Conservation (phyloP, 1,140 invertebrate species). For the Samia ricini region DNA sequence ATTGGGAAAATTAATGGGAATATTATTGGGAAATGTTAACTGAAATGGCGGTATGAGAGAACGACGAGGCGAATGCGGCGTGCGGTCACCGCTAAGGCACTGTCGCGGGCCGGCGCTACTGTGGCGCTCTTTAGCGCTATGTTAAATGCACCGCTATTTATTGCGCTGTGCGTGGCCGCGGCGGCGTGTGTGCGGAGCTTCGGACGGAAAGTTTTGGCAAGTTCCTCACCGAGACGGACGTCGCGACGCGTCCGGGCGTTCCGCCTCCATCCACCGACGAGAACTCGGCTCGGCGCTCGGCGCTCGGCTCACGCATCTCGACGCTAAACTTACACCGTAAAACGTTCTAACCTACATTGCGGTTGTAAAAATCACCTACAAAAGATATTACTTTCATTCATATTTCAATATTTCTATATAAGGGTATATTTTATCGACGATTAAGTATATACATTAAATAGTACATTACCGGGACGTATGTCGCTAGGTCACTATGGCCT, state of each 20-base stretch:
- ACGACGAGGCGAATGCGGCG: slow-evolving; percentile 38
- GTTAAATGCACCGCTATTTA: not conserved
- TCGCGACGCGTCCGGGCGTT: slow-evolving; percentile 20
- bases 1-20: too few relatives aligned
- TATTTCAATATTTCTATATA: slow-evolving; percentile 74
- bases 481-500: slow-evolving; percentile 58
- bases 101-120: slow-evolving; percentile 37
- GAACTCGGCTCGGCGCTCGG: slow-evolving; percentile 54
- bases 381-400: slow-evolving; percentile 76
- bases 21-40: too few relatives aligned
- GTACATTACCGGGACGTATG: slow-evolving; percentile 63
- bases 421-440: slow-evolving; percentile 73
- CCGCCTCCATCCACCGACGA: slow-evolving; percentile 44
- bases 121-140: slow-evolving; percentile 11
- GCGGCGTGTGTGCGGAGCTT: slow-evolving; percentile 58
- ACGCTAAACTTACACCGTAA: slow-evolving; percentile 64
- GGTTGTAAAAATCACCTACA: slow-evolving; percentile 76
- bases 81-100: slow-evolving; percentile 61
- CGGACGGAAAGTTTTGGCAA: slow-evolving; percentile 73
- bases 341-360: slow-evolving; percentile 71
- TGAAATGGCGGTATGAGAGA: not conserved
- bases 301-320: slow-evolving; percentile 58
- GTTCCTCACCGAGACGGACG: slow-evolving; percentile 63
- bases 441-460: slow-evolving; percentile 64
- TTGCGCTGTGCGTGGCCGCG: slow-evolving; percentile 34